These are phyloP conservation scores for Drosophila aff. DNA, from an alignment of 1,140 invertebrate genomes.

Conservation along the genomic window DNA sequence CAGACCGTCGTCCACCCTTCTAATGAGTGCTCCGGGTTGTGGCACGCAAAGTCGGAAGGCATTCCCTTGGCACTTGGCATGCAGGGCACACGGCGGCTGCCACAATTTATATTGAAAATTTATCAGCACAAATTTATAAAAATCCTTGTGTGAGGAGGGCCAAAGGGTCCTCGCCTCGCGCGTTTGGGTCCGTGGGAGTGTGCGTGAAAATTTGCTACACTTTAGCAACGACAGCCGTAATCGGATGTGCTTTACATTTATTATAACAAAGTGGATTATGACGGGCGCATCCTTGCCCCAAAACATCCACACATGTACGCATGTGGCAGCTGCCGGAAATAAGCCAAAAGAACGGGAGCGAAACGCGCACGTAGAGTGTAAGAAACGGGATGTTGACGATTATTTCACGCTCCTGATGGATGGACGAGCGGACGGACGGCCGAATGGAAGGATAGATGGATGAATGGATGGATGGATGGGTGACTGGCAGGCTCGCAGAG, in stretches of 20 bases:
- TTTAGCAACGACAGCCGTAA: constrained; percentile 80
- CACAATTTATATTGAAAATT: constrained; percentile 78
- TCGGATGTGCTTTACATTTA: constrained; percentile 84
- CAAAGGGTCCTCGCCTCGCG: constrained; percentile 1
- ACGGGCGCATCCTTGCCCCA: constrained; percentile 72
- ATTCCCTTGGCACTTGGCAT: constrained; percentile 53
- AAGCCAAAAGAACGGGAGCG: constrained; percentile 51
- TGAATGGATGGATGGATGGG: constrained; percentile 43
- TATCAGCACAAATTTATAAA: constrained; percentile 76
- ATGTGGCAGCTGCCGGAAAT: constrained; percentile 60
- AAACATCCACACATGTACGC: constrained; percentile 38
- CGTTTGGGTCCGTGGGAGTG: constrained; percentile 23
- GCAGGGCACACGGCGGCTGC: constrained; percentile 49
- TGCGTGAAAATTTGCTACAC: constrained; percentile 82
- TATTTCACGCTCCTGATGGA: constrained; percentile 76
- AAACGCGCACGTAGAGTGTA: constrained; percentile 62
- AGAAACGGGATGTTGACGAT: constrained; percentile 78
- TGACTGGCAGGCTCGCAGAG: constrained; percentile 35
- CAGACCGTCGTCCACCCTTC: constrained; percentile 3
- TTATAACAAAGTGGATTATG: constrained; percentile 84
- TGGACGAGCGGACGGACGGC: constrained; percentile 10
- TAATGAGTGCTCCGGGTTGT: constrained; percentile 45
- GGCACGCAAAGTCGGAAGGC: constrained; percentile 54
- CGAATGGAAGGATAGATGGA: constrained; percentile 32
- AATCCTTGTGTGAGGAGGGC: constrained; percentile 9